These are phyloP conservation scores for Aphodius sticticus DNA, from an alignment of 2,888 invertebrate species.

Conservation along the genomic window DNA sequence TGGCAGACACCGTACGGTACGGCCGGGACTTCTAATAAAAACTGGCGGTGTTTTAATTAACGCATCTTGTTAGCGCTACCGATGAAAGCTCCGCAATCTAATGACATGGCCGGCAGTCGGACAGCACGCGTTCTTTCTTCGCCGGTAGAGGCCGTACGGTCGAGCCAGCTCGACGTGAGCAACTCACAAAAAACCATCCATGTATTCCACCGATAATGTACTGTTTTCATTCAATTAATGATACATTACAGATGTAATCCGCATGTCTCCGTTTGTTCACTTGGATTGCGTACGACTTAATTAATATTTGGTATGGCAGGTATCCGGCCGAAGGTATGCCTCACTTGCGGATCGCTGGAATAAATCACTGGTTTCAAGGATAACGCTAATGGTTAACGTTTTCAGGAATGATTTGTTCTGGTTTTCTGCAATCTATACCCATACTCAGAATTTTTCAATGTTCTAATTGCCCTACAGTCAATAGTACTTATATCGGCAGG, in stretches of 20 bases:
- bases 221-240: slow-evolving; percentile 26
- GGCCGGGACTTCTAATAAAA: slow-evolving; percentile 38
- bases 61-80: slow-evolving; percentile 36
- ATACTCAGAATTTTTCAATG: not conserved
- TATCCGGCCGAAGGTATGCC: not conserved
- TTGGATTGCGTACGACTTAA: not conserved
- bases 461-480: not conserved
- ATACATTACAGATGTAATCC: slow-evolving; percentile 24
- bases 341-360: not conserved
- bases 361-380: not conserved
- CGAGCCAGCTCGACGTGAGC: not conserved
- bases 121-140: slow-evolving; percentile 17
- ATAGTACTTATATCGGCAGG: not conserved
- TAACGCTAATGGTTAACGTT: not conserved
- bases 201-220: slow-evolving; percentile 15
- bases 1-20: slow-evolving; percentile 37
- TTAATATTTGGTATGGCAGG: slow-evolving; percentile 4
- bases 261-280: slow-evolving; percentile 16
- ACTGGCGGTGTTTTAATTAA: slow-evolving; percentile 40
- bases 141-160: not conserved
- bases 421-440: slow-evolving; percentile 4
- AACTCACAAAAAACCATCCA: not conserved
- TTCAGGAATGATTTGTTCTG: slow-evolving; percentile 4
- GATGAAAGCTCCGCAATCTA: slow-evolving; percentile 27
- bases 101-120: slow-evolving; percentile 15